Evolutionary conservation across 2,888 invertebrate genomes (phyloP).

Genomic region (Hirudinaria manillensis): DNA sequence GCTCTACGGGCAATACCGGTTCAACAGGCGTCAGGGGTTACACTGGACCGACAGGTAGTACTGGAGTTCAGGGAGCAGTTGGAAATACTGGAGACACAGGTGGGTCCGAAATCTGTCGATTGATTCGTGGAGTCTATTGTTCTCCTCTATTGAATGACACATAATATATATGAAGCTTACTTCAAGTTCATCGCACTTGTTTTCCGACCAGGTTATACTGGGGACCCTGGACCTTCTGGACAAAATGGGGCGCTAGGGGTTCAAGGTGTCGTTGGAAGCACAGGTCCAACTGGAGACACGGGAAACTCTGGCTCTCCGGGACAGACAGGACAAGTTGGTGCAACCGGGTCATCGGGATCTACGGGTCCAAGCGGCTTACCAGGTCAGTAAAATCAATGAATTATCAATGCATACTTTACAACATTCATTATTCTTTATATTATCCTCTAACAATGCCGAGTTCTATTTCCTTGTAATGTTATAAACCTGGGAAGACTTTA

Average conservation of each 20-base stretch:
- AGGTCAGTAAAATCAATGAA: background rate
- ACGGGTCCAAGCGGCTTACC: background rate
- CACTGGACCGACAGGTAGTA: conserved; percentile 1
- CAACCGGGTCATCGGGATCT: conserved; percentile 5
- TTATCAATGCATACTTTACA: no score
- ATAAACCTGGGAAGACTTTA: no score
- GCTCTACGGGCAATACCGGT: background rate
- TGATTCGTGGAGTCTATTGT: no score
- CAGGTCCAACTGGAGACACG: conserved; percentile 1
- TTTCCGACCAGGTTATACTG: background rate
- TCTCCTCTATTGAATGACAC: background rate
- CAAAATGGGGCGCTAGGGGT: background rate
- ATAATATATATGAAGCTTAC: background rate
- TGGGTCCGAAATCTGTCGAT: no score
- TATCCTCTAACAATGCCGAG: no score
- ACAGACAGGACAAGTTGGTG: background rate
- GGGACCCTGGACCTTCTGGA: background rate
- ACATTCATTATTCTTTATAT: no score
- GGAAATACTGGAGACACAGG: conserved; percentile 15
- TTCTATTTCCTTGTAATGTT: no score
- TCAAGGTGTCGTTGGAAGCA: background rate
- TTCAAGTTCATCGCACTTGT: background rate
- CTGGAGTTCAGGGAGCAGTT: background rate
- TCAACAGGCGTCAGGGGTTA: conserved; percentile 11
- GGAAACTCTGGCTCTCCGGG: conserved; percentile 2